Percentiles rank a stretch among this genome's conserved stretches.
These are phyloP conservation scores for Axinella damicornis DNA, from an alignment of 37 sponge, comb jelly and placozoan genomes.

Conservation along the genomic window DNA sequence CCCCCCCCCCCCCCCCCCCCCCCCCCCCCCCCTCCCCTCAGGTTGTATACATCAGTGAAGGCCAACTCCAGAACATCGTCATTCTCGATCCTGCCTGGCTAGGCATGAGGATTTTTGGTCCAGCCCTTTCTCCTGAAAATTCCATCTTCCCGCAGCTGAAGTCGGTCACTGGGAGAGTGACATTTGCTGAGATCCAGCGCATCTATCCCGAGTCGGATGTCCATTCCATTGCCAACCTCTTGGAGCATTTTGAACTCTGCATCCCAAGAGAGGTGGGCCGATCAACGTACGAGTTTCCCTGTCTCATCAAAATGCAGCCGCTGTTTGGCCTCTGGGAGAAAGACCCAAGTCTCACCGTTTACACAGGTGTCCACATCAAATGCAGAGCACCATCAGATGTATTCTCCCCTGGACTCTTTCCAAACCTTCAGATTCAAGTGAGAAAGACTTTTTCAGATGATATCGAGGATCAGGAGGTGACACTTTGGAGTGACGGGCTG, in stretches of 20 bases:
- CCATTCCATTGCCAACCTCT: constrained; percentile 69
- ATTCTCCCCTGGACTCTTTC: constrained; percentile 79
- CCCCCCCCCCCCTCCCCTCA: background rate
- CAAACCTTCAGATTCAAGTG: constrained; percentile 64
- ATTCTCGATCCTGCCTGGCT: constrained; percentile 86
- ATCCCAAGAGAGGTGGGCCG: constrained; percentile 16
- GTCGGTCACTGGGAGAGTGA: constrained; percentile 79
- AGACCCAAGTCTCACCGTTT: constrained; percentile 67
- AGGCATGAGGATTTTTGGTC: constrained; percentile 79
- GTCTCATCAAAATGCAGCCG: constrained; percentile 79
- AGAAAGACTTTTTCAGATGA: constrained; percentile 69
- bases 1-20: no score
- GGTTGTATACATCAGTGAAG: constrained; percentile 74
- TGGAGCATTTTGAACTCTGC: constrained; percentile 93
- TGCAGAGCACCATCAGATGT: constrained; percentile 62
- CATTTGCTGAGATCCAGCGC: constrained; percentile 54
- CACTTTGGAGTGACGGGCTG: constrained; percentile 87
- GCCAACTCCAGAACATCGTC: constrained; percentile 65
- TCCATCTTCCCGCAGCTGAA: constrained; percentile 63
- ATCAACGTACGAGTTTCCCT: constrained; percentile 75
- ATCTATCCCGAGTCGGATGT: constrained; percentile 77
- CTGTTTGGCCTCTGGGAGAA: constrained; percentile 89
- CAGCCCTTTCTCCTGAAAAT: constrained; percentile 80
- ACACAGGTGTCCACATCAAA: constrained; percentile 68
- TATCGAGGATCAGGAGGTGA: constrained; percentile 86